A percentile compares a stretch with the other conserved stretches of the same genome.
phyloP scores from a whole-genome alignment of 2,888 invertebrate genomes.

The Acheta domesticus region DNA sequence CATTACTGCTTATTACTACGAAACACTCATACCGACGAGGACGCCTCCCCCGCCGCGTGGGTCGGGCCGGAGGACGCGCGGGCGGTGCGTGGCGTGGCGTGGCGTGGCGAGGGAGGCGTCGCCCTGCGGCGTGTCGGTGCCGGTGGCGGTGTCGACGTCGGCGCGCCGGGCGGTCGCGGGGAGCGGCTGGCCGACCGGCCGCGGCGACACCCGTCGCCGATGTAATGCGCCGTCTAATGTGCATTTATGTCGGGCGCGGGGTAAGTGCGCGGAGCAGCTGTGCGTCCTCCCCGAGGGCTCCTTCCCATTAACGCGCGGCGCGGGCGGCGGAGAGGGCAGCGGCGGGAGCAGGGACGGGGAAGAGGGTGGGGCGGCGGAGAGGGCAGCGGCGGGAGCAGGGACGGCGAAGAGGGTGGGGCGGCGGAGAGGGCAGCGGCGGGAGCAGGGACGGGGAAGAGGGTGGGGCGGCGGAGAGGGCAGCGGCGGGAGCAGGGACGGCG shows the following conservation, averaged over 20 bases:
- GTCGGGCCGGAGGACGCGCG: background rate
- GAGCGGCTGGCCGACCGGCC: background rate
- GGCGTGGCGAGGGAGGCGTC: background rate
- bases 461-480: too few species aligned
- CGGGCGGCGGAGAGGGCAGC: background rate
- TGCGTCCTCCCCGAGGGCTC: background rate
- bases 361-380: too few species aligned
- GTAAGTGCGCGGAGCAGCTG: background rate
- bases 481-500: too few species aligned
- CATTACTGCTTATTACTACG: slow-evolving; percentile 18
- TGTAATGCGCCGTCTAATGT: background rate
- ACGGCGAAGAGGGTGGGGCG: too few species aligned
- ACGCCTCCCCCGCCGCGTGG: background rate
- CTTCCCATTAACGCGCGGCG: background rate
- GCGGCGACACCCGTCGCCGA: background rate
- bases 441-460: too few species aligned
- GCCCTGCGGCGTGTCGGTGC: background rate
- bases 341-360: background rate
- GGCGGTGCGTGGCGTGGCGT: too few species aligned
- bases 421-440: too few species aligned
- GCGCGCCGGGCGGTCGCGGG: background rate
- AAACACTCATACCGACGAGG: background rate
- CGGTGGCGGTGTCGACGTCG: background rate
- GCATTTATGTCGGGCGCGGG: slow-evolving; percentile 8
- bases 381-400: too few species aligned